Conservation (phyloP, 2,113 vertebrate genomes). For the Pluvialis apricaria region DNA sequence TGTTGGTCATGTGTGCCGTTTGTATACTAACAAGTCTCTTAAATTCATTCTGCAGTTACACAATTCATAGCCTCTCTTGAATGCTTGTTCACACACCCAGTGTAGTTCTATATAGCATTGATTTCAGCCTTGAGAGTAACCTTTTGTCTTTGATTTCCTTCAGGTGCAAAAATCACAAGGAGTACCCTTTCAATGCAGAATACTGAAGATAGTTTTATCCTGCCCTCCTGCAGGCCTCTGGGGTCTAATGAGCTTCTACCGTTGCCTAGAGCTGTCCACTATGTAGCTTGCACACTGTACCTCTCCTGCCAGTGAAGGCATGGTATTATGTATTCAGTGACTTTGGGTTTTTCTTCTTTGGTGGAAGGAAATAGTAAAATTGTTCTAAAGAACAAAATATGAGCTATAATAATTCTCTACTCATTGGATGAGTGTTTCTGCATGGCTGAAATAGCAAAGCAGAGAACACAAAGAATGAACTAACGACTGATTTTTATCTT, state of each 20-base stretch:
- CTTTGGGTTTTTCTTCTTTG: not conserved
- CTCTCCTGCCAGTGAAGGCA: not conserved
- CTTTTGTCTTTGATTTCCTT: not conserved
- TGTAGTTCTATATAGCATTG: not conserved
- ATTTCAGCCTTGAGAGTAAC: not conserved
- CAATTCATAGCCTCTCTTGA: not conserved
- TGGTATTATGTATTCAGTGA: not conserved
- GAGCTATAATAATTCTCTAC: not conserved
- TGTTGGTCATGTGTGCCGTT: not conserved
- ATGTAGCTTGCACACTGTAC: not conserved
- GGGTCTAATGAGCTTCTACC: not conserved
- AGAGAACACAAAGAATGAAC: not conserved
- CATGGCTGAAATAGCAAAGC: not conserved
- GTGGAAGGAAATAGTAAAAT: not conserved
- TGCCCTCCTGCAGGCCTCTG: not conserved
- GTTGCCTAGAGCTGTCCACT: not conserved
- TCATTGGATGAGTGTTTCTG: not conserved
- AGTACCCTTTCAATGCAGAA: constrained; percentile 69
- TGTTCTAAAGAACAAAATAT: not conserved
- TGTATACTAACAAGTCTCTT: not conserved
- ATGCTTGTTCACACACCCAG: not conserved
- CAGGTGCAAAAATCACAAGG: constrained; percentile 64
- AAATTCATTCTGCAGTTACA: not conserved
- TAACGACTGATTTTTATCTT: not conserved
- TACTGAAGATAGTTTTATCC: constrained; percentile 12